Conservation (phyloP, 2,113 vertebrate genomes). For the Hippocampus guttulatus region DNA sequence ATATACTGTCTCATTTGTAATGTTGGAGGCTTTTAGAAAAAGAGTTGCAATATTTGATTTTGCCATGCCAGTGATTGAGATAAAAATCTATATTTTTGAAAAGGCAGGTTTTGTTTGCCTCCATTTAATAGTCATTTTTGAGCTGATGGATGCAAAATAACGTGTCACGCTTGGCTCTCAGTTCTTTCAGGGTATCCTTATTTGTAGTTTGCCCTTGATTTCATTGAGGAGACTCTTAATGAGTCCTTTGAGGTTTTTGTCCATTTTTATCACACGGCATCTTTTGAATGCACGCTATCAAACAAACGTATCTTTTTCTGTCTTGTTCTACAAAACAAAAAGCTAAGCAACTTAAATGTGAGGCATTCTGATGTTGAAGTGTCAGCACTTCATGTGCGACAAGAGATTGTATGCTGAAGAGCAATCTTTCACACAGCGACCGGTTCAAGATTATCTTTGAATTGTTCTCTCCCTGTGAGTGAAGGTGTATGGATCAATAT, state of each 20-base stretch:
- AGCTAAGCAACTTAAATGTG: background rate
- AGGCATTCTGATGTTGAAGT: background rate
- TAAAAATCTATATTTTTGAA: background rate
- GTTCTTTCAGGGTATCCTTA: conserved; percentile 19
- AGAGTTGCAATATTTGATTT: background rate
- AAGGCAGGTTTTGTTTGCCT: background rate
- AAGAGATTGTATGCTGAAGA: background rate
- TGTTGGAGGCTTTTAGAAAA: background rate
- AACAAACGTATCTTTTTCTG: background rate
- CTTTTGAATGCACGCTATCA: background rate
- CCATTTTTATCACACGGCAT: conserved; percentile 17
- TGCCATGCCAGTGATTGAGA: background rate
- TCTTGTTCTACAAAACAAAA: background rate
- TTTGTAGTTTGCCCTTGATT: conserved; percentile 36
- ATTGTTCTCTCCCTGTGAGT: conserved; percentile 3
- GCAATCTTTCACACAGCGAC: conserved; percentile 1
- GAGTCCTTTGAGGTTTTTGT: conserved; percentile 34
- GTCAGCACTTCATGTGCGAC: background rate
- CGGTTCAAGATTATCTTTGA: background rate
- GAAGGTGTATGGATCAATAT: conserved; percentile 21
- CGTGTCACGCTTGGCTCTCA: conserved; percentile 5
- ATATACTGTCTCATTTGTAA: background rate
- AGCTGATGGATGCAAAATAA: background rate
- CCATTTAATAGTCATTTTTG: conserved; percentile 7
- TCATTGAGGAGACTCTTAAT: conserved; percentile 37